A percentile compares a stretch with the other conserved stretches of the same genome.
phyloP scores from a whole-genome alignment of 2,888 invertebrate species.

The Dryococelus australis region DNA sequence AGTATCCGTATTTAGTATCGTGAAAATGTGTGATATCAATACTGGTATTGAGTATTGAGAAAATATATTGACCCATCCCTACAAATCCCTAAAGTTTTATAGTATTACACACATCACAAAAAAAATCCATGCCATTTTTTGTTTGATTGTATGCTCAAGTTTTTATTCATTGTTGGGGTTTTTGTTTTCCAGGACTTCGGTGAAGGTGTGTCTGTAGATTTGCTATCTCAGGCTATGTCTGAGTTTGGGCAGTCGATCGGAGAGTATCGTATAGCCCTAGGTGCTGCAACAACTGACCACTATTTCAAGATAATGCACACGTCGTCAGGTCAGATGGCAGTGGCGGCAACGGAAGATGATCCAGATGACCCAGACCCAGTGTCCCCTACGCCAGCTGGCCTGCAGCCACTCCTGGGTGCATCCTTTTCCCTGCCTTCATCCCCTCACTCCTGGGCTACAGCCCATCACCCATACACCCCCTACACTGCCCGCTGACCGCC shows the following conservation, averaged over 20 bases:
- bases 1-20: too few species aligned
- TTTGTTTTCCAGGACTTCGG: conserved; percentile 34
- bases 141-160: too few species aligned
- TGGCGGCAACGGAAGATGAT: conserved; percentile 5
- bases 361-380: conserved; percentile 20
- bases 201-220: conserved; percentile 39
- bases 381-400: conserved; percentile 30
- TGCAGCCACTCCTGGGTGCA: conserved; percentile 25
- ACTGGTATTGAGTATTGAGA: too few species aligned
- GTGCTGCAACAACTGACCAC: conserved; percentile 38
- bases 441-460: conserved; percentile 36
- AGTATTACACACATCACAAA: too few species aligned
- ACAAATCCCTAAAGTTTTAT: too few species aligned
- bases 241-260: conserved; percentile 42
- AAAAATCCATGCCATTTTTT: too few species aligned
- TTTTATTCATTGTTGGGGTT: neutral
- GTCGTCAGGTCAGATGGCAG: conserved; percentile 33
- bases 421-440: conserved; percentile 37
- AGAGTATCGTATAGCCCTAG: conserved; percentile 40
- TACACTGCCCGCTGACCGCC: conserved; percentile 44
- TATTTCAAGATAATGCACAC: conserved; percentile 42
- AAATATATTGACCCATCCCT: too few species aligned
- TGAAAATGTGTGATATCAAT: too few species aligned
- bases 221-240: conserved; percentile 45
- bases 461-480: conserved; percentile 38